Conservation (phyloP, 2,888 invertebrate species). For the Lepidochrysops patricia region DNA sequence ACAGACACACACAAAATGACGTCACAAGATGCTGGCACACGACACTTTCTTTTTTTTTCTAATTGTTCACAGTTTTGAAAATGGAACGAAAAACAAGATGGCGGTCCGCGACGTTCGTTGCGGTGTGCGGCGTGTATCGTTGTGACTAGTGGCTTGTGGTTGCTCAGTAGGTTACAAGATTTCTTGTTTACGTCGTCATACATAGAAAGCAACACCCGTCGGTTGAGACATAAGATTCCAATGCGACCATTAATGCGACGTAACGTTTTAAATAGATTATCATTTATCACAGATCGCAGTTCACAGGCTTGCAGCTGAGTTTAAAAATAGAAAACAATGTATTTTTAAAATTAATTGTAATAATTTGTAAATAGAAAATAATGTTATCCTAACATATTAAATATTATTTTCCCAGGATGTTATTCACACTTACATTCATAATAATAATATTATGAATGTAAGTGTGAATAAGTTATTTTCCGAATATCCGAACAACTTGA, state of each 20-base stretch:
- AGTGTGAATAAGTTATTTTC: no score
- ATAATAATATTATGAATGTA: no score
- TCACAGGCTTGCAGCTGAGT: background rate
- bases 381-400: no score
- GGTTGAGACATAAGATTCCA: background rate
- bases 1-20: constrained; percentile 38
- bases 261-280: background rate
- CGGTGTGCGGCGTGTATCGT: constrained; percentile 48
- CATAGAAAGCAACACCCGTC: background rate
- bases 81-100: constrained; percentile 18
- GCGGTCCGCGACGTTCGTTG: constrained; percentile 52
- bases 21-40: constrained; percentile 41
- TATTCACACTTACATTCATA: no score
- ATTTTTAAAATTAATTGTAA: no score
- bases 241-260: background rate
- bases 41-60: constrained; percentile 27
- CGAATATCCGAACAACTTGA: no score
- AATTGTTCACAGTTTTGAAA: constrained; percentile 18
- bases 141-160: background rate
- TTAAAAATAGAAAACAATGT: background rate
- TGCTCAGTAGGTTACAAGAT: constrained; percentile 26
- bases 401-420: no score
- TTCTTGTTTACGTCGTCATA: background rate
- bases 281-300: no score
- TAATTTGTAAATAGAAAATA: no score